A percentile compares a stretch with the other conserved stretches of the same genome.
Evolutionary conservation across 2,888 invertebrate genomes (phyloP).

Genomic region (Onchidella celtica): DNA sequence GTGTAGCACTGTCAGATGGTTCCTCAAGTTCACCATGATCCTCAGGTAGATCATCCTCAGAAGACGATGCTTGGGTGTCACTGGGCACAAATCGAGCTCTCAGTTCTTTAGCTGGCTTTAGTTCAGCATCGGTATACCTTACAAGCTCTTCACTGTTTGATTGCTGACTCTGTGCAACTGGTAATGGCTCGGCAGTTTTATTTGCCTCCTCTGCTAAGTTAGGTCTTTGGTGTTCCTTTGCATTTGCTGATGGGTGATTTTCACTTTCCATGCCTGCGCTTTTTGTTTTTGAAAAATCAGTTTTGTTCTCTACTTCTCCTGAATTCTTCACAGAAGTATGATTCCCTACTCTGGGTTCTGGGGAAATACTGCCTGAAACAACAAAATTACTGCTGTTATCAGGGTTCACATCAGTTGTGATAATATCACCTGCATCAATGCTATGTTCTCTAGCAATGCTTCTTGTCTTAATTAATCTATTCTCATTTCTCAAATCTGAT

Average conservation of each 20-base stretch:
- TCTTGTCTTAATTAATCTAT: neutral
- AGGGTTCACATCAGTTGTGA: neutral
- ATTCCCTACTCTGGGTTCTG: neutral
- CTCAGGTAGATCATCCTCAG: slow-evolving; percentile 35
- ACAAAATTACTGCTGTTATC: neutral
- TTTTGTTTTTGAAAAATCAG: neutral
- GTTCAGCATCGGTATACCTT: slow-evolving; percentile 2
- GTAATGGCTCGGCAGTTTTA: neutral
- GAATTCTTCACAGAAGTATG: neutral
- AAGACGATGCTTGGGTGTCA: slow-evolving; percentile 33
- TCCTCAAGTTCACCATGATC: no score
- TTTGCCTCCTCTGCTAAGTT: neutral
- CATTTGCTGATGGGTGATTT: neutral
- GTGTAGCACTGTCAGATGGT: neutral
- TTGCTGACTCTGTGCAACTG: neutral
- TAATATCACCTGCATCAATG: neutral
- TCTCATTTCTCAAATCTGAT: neutral
- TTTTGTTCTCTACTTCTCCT: neutral
- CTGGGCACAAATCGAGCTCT: neutral
- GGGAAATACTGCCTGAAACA: neutral
- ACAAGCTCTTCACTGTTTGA: neutral
- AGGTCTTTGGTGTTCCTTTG: neutral
- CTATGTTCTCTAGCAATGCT: neutral
- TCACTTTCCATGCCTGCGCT: neutral
- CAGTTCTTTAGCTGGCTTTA: slow-evolving; percentile 14